Base-by-base conservation (phyloP, 1,140 invertebrate species). In the Bombus consobrinus region DNA sequence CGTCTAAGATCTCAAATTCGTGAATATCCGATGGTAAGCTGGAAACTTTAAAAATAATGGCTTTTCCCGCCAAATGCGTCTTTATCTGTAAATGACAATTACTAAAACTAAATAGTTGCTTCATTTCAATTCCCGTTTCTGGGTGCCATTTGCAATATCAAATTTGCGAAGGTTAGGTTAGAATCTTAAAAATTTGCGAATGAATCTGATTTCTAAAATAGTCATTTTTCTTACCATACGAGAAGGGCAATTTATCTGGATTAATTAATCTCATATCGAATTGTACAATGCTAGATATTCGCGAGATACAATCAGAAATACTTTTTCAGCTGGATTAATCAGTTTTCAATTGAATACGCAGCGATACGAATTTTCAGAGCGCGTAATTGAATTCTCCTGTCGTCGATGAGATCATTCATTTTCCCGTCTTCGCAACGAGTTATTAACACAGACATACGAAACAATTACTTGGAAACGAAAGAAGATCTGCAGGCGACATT, bases 341-440 rank as follows among this genome's bases (percentile, higher is more conserved):
- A 66, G 13, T 18, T 5, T n/a, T 68, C 72, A 43, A 83, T 83
- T 76, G 81, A 68, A 75, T 37, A 25, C 41, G 10, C 41, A 39
- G 22, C 13, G 80, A 43, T 43, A 37, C 18, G 15, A 76, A 66
- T 83, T 76, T 66, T 76, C 41, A 53, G 8, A 69, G 43, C 59
- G 80, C 9, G 37, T 64, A 76, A 76, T 66, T 39, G 43, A 75
- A 47, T 53, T 66, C 34, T 32, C 22, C 25, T 15, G 8, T 62
- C 34, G 71, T 53, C 47, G 47, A 4, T 25, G 12, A 5, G 57
- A 28, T n/a, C 41, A 83, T 83, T 53, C 72, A 83, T 83, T 76
- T 83, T 22, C 39, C 18, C 34, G 32, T 53, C 12, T 68, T 59
- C 22, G n/a, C 10, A 10, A 9, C 5, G 28, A 1, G 12, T n/a